phyloP scores from a whole-genome alignment of 2,797 vertebrate genomes.

The Linurgus olivaceus region DNA sequence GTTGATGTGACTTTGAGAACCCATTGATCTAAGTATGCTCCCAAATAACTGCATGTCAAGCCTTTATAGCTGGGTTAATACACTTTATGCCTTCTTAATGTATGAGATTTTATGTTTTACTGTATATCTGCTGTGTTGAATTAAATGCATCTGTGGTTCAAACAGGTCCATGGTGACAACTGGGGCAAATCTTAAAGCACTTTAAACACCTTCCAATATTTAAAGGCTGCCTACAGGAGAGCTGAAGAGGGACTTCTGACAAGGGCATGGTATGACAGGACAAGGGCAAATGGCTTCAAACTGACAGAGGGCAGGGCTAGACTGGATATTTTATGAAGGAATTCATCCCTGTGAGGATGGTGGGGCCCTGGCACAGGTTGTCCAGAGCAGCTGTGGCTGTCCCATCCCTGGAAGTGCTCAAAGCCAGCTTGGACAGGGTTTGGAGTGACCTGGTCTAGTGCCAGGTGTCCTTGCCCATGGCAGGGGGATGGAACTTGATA shows the following conservation, averaged over 20 bases:
- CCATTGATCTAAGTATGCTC: conserved; percentile 29
- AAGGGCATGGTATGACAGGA: neutral
- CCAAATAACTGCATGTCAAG: conserved; percentile 9
- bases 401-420: neutral
- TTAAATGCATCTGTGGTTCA: conserved; percentile 16
- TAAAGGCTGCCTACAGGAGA: neutral
- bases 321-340: neutral
- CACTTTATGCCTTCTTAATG: conserved; percentile 52
- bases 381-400: neutral
- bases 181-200: conserved; percentile 9
- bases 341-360: neutral
- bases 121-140: conserved; percentile 58
- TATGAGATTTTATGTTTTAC: conserved; percentile 58
- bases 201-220: neutral
- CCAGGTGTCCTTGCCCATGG: neutral
- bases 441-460: neutral
- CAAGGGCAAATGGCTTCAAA: neutral
- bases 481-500: neutral
- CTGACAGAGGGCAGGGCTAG: neutral
- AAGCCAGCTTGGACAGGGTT: accelerated
- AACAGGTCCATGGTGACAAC: conserved; percentile 38
- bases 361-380: neutral
- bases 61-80: conserved; percentile 56
- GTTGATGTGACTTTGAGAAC: conserved; percentile 65
- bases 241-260: neutral